Evolutionary conservation across 2,888 invertebrate species (phyloP), one percentile per base, ranked within the genome.

Genomic region (Mythimna vitellina): DNA sequence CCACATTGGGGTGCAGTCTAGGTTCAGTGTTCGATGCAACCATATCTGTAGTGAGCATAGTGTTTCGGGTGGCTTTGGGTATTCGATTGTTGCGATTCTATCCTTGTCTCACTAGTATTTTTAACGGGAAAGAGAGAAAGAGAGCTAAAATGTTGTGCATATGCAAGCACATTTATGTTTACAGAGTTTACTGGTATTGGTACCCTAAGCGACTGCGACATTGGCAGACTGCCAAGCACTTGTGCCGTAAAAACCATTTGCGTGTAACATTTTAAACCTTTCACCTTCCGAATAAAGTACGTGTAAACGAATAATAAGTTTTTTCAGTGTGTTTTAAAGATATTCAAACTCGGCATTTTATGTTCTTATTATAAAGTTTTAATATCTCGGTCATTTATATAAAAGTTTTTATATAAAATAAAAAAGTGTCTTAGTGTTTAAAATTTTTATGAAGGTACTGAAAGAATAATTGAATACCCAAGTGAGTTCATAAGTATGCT

Each of bases 171-270:
- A 12, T 38, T 22, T 22, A 38, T 42, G 12, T 67, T 9, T 14
- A 25, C 17, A 7, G n/a, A 35, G 12, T 61, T 17, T 29, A 32
- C 22, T 29, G 29, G 14, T 29, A 49, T 61, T 29, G 38, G 14
- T 29, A 49, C 71, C 60, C 20, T 38, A 38, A 17, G 29, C 20
- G 17, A 62, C 3, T 22, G 38, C 20, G 20, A 17, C 57, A 42
- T n/a, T 57, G 72, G 49, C 62, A 57, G 22, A 32, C 29, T 63
- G 72, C 49, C 62, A 72, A 38, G 22, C 29, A 38, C n/a, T 57
- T 32, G 56, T n/a, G 38, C 22, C 32, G 38, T 71, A 29, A 38
- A 20, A 56, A 38, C 22, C 0, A 22, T 62, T 62, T 38, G 1
- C 12, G 22, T 49, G 35, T 10, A 62, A 62, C 54, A 9, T 35